Conservation (phyloP, 1,140 invertebrate genomes). For the Hycleus phaleratus region DNA sequence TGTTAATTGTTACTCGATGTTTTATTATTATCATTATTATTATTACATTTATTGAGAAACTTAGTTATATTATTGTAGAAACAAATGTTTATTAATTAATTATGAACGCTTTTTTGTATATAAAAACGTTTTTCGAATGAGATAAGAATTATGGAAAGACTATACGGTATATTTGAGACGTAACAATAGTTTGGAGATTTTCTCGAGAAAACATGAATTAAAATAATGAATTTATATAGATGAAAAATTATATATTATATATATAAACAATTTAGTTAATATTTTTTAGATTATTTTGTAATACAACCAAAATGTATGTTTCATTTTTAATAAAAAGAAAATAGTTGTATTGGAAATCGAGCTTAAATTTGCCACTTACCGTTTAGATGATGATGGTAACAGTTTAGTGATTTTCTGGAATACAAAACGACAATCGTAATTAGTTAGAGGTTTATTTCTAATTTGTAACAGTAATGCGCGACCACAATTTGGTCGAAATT, state of each 20-base stretch:
- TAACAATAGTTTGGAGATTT: conserved; percentile 12
- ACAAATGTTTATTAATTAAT: conserved; percentile 1
- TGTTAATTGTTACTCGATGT: conserved; percentile 13
- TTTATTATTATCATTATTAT: background rate
- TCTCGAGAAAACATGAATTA: conserved; percentile 7
- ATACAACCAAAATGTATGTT: conserved; percentile 18
- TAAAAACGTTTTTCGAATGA: background rate
- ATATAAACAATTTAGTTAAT: conserved; percentile 16
- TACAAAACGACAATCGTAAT: too few species aligned
- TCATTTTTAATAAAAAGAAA: conserved; percentile 17
- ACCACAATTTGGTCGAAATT: too few species aligned
- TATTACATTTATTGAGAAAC: background rate
- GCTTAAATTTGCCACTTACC: too few species aligned
- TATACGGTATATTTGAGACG: conserved; percentile 8
- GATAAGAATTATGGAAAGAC: background rate
- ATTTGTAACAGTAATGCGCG: too few species aligned
- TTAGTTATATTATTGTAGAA: conserved; percentile 10
- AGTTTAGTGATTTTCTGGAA: too few species aligned
- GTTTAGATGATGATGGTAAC: too few species aligned
- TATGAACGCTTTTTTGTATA: conserved; percentile 16
- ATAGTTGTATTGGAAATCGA: conserved; percentile 9
- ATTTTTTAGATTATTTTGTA: conserved; percentile 20
- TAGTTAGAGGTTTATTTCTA: too few species aligned
- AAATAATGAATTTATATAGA: conserved; percentile 10
- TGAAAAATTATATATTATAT: conserved; percentile 10